Conservation (phyloP, 2,797 vertebrate species). For the Podarcis lilfordi region DNA sequence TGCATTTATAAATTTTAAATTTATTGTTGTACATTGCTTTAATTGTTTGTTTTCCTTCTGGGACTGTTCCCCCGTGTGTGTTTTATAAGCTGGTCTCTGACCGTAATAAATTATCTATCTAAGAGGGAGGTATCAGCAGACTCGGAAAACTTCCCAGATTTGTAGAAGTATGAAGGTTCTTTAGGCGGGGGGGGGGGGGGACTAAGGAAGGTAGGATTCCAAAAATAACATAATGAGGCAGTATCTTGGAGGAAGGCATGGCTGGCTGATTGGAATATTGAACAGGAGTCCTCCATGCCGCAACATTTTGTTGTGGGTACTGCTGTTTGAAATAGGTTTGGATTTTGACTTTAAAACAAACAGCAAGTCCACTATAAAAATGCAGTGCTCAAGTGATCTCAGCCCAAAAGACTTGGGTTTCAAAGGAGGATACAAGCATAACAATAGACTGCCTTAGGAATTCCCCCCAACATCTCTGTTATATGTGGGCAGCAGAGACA, state of each 20-base stretch:
- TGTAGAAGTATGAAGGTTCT: neutral
- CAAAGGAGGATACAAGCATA: neutral
- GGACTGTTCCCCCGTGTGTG: no score
- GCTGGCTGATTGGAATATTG: neutral
- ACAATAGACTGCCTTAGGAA: neutral
- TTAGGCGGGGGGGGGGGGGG: no score
- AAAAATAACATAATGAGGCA: neutral
- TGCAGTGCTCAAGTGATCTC: neutral
- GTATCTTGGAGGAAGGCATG: neutral
- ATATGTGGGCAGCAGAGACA: neutral
- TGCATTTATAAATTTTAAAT: no score
- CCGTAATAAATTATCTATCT: no score
- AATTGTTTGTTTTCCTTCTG: no score
- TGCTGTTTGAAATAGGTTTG: neutral
- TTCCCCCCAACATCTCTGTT: neutral
- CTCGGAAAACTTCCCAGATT: neutral
- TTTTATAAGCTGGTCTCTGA: no score
- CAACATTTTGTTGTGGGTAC: neutral
- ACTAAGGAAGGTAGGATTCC: neutral
- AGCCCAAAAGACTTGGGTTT: neutral
- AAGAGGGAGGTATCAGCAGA: neutral
- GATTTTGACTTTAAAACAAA: neutral
- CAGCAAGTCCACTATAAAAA: neutral
- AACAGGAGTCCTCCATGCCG: neutral
- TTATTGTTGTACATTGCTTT: no score